A percentile compares a stretch with the other conserved stretches of the same genome.
These are phyloP conservation scores for Coturnix japonica DNA, from an alignment of 2,113 vertebrate genomes.

Conservation along the genomic window DNA sequence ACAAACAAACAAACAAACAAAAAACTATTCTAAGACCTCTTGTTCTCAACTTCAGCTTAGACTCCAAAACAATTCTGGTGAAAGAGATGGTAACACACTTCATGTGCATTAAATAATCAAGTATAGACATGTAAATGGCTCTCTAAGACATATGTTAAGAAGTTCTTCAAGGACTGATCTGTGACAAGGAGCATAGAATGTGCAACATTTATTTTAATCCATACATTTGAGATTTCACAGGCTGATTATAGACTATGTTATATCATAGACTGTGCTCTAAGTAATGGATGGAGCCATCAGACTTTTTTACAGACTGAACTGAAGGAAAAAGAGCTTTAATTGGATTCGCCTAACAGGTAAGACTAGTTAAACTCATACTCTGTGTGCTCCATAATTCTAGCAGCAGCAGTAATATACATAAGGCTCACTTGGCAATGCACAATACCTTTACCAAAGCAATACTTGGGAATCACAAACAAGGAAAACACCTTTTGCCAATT, in stretches of 20 bases:
- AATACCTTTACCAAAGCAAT: background rate
- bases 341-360: background rate
- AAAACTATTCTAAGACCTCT: background rate
- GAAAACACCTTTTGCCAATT: accelerated
- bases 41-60: background rate
- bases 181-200: background rate
- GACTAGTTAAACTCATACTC: background rate
- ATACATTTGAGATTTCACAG: background rate
- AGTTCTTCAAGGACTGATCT: background rate
- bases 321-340: background rate
- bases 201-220: background rate
- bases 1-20: too few relatives aligned
- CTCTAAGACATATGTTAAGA: background rate
- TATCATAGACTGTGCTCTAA: background rate
- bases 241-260: background rate
- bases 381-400: background rate
- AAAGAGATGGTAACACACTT: background rate
- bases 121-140: background rate
- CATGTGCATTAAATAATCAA: background rate
- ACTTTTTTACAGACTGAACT: background rate
- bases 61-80: background rate
- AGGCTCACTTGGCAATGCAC: background rate
- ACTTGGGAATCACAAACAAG: background rate
- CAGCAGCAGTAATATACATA: background rate
- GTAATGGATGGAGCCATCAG: background rate